Percentiles rank a stretch among this genome's conserved stretches.
phyloP scores from a whole-genome alignment of 2,797 vertebrate genomes.

The Peromyscus melanophrys region DNA sequence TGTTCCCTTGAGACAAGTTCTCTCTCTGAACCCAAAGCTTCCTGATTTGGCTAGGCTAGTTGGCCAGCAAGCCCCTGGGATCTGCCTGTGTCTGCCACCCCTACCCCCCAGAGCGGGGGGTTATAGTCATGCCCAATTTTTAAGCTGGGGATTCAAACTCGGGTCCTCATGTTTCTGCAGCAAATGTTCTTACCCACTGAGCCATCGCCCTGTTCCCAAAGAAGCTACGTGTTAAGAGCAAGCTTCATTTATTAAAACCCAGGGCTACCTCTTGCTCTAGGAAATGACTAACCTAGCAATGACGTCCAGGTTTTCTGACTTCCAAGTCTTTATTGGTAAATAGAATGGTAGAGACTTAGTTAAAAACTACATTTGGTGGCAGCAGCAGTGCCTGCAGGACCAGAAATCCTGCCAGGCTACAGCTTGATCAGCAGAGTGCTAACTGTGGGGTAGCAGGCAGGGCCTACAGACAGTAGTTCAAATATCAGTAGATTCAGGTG shows the following conservation, averaged over 20 bases:
- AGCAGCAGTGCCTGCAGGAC: too few species aligned
- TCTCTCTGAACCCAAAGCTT: background rate
- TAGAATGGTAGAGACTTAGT: too few species aligned
- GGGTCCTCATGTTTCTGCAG: background rate
- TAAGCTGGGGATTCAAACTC: background rate
- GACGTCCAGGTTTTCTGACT: background rate
- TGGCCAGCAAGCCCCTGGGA: background rate
- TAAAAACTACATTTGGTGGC: too few species aligned
- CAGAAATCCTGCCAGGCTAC: too few species aligned
- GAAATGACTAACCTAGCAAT: constrained; percentile 36
- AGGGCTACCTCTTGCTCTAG: background rate
- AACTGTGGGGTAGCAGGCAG: background rate
- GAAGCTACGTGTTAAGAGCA: background rate
- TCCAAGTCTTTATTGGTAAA: too few species aligned
- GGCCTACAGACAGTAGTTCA: background rate
- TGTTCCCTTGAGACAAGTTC: background rate
- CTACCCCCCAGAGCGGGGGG: background rate
- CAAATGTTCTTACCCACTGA: background rate
- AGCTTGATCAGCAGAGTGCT: too few species aligned
- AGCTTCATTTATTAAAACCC: constrained; percentile 14
- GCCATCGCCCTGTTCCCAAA: background rate
- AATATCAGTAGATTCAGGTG: background rate
- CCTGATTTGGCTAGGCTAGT: background rate
- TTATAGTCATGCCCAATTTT: background rate
- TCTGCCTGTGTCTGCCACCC: background rate